These are phyloP conservation scores for Sphecodes monilicornis DNA, from an alignment of 2,888 invertebrate genomes.

Conservation along the genomic window DNA sequence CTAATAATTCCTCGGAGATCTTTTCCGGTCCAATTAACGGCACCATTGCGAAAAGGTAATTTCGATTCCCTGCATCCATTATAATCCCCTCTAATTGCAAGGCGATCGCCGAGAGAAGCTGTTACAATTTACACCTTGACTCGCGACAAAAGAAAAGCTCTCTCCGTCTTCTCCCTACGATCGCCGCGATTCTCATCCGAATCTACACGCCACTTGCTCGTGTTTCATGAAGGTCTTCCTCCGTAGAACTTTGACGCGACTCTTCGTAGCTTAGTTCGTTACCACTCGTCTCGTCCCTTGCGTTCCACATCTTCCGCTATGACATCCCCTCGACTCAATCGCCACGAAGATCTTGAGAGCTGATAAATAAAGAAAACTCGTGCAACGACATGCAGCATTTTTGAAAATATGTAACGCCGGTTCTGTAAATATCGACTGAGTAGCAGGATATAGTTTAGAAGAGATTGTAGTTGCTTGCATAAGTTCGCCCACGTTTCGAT, in stretches of 20 bases:
- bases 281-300: slow-evolving; percentile 17
- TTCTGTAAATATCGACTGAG: not conserved
- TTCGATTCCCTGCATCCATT: slow-evolving; percentile 19
- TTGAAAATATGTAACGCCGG: not conserved
- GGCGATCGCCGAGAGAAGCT: not conserved
- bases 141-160: not conserved
- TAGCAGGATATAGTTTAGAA: slow-evolving; percentile 1
- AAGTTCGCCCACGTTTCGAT: not conserved
- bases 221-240: slow-evolving; percentile 44
- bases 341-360: slow-evolving; percentile 26
- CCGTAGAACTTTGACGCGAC: slow-evolving; percentile 25
- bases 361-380: not conserved
- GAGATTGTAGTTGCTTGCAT: not conserved
- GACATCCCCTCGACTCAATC: slow-evolving; percentile 42
- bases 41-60: slow-evolving; percentile 45
- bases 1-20: slow-evolving; percentile 25
- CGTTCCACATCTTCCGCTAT: slow-evolving; percentile 14
- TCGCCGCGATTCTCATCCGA: slow-evolving; percentile 24
- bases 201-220: slow-evolving; percentile 48
- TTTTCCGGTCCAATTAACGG: slow-evolving; percentile 33
- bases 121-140: too few relatives aligned
- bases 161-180: slow-evolving; percentile 32
- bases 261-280: slow-evolving; percentile 44
- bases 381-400: not conserved
- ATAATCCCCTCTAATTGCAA: slow-evolving; percentile 27